Percentiles rank a stretch among this genome's conserved stretches.
These are phyloP conservation scores for Clupea harengus DNA, from an alignment of 2,113 vertebrate species.

Conservation along the genomic window DNA sequence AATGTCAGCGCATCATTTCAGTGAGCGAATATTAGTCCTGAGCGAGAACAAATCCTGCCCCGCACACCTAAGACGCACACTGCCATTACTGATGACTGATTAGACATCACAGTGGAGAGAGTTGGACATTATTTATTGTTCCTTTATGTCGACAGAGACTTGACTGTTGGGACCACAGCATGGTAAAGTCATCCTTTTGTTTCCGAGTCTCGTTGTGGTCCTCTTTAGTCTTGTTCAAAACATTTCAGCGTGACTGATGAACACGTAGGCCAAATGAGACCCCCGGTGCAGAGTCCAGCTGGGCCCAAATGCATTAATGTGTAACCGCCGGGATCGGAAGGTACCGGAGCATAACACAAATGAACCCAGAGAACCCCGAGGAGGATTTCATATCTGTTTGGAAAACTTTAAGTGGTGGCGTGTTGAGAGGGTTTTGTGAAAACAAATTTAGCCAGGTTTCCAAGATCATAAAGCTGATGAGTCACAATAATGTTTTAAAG, in stretches of 20 bases:
- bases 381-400: neutral
- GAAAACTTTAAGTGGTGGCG: neutral
- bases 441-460: neutral
- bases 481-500: neutral
- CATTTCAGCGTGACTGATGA: neutral
- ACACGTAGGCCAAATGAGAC: constrained; percentile 4
- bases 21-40: neutral
- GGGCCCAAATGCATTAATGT: neutral
- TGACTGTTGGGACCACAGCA: neutral
- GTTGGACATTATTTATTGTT: neutral
- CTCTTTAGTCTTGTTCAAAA: constrained; percentile 8
- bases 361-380: neutral
- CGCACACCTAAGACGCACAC: neutral
- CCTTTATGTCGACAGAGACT: neutral
- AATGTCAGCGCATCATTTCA: neutral
- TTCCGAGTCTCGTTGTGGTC: neutral
- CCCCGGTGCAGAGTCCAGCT: neutral
- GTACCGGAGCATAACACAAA: neutral
- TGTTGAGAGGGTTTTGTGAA: neutral
- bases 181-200: neutral
- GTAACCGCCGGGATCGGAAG: neutral
- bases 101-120: neutral
- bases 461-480: neutral
- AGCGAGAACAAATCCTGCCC: neutral
- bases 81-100: neutral